These are phyloP conservation scores for Brachycybe producta DNA, from an alignment of 2,888 invertebrate species.

Conservation along the genomic window DNA sequence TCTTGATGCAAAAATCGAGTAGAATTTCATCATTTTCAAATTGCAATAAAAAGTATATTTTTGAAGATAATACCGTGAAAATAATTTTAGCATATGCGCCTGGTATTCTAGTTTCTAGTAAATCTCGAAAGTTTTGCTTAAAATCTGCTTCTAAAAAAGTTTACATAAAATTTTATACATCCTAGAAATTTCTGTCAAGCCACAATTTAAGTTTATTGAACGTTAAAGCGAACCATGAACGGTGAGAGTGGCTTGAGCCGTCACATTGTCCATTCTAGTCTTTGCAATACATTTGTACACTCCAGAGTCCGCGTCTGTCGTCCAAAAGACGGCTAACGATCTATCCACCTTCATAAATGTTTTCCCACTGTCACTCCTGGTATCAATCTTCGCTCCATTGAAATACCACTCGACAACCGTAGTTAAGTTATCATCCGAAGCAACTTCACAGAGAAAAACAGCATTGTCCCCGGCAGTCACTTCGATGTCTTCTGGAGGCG, in stretches of 20 bases:
- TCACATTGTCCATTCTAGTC: slow-evolving; percentile 74
- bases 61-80: too few relatives aligned
- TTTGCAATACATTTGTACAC: slow-evolving; percentile 86
- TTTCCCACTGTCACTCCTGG: slow-evolving; percentile 69
- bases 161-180: too few relatives aligned
- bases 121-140: too few relatives aligned
- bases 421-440: slow-evolving; percentile 67
- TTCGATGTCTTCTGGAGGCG: slow-evolving; percentile 81
- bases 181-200: not conserved
- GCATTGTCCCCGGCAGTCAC: slow-evolving; percentile 78
- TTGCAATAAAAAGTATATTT: too few relatives aligned
- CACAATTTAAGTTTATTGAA: not conserved
- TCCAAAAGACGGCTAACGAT: slow-evolving; percentile 85
- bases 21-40: too few relatives aligned
- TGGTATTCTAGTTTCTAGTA: too few relatives aligned
- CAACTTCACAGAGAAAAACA: slow-evolving; percentile 80
- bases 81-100: too few relatives aligned
- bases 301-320: slow-evolving; percentile 86
- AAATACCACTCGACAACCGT: slow-evolving; percentile 75
- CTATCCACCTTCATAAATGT: slow-evolving; percentile 66
- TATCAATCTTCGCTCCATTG: slow-evolving; percentile 74
- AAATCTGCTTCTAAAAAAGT: too few relatives aligned
- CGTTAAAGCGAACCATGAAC: slow-evolving; percentile 56
- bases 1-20: too few relatives aligned
- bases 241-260: slow-evolving; percentile 72